These are phyloP conservation scores for Brevipalpus yothersi DNA, from an alignment of 1,140 invertebrate genomes.

Conservation along the genomic window DNA sequence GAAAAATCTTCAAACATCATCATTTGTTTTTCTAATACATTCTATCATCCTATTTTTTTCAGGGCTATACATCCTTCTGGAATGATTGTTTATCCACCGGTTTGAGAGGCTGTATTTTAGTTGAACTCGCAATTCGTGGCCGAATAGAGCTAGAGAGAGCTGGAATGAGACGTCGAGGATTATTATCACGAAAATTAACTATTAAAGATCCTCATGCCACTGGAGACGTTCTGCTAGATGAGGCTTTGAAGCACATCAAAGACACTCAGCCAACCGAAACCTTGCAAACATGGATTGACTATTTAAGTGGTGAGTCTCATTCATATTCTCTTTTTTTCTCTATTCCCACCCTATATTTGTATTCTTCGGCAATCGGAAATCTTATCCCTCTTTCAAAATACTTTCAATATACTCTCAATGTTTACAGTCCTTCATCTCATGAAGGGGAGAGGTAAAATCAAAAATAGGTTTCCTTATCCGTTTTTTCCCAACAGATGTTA, in stretches of 20 bases:
- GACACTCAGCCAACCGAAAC: constrained; percentile 89
- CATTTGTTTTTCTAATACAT: neutral
- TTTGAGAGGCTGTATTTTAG: constrained; percentile 87
- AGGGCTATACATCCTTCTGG: constrained; percentile 99
- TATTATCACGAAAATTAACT: constrained; percentile 51
- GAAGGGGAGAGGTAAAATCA: too few species aligned
- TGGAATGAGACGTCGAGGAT: constrained; percentile 73
- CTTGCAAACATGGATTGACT: constrained; percentile 98
- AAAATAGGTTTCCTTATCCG: neutral
- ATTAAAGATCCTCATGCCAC: constrained; percentile 67
- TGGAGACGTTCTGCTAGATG: constrained; percentile 91
- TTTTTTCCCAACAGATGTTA: neutral
- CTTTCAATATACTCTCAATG: too few species aligned
- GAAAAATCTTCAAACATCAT: neutral
- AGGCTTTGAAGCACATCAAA: constrained; percentile 93
- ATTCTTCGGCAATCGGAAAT: too few species aligned
- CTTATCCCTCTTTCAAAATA: too few species aligned
- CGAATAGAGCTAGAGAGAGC: constrained; percentile 86
- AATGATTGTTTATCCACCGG: constrained; percentile 99
- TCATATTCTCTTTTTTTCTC: neutral
- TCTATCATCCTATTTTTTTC: constrained; percentile 11
- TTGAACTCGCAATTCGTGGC: constrained; percentile 79
- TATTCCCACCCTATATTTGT: too few species aligned
- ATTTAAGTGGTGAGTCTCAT: constrained; percentile 61
- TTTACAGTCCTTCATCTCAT: too few species aligned